Base-by-base conservation (phyloP, 2,113 vertebrate genomes). In the Antechinus flavipes region DNA sequence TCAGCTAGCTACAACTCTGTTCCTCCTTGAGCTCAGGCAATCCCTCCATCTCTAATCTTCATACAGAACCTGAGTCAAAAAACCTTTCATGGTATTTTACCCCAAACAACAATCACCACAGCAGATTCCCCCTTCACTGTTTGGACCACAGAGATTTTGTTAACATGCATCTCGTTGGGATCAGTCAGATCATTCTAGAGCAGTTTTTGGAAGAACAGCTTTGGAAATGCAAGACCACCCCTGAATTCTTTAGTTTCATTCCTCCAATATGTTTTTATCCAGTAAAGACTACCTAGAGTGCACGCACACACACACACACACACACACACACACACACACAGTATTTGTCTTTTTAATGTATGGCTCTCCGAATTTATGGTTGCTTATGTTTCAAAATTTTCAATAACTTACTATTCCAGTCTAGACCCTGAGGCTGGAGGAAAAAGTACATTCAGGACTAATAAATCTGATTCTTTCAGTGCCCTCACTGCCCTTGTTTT, bases 401-500 rank as follows among this genome's bases (percentile, higher is more conserved):
- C 98, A 98, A 98, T 98, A 98, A 98, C 97, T 98, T 98, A 98
- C 98, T 98, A 98, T 98, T 98, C 97, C 98, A 98, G 98, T 93
- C 92, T 97, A 98, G 98, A 96, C 98, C 98, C 98, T 98, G 95
- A 98, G 98, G 97, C 97, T 98, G 96, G 94, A 97, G 96, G 97
- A 96, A 98, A 98, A 98, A 98, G 98, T 98, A 98, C 98, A 97
- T 98, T 98, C 98, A 99, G 98, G 97, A 99, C 98, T 98, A 99
- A 98, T 98, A 98, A 98, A 98, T 94, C 95, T 98, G 98, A 98
- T 97, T 98, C 96, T 98, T 99, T 98, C 98, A 98, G 98, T 98
- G 98, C 58, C 95, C 93, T 91, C 93, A 26, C 95, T 97, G 12
- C 96, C 97, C 11, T 27, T 68, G 53, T 93, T 97, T 97, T 84